Evolutionary conservation across 1,140 invertebrate genomes (phyloP), one percentile per base, ranked within the genome.

Genomic region (Sminthurinus signatus): DNA sequence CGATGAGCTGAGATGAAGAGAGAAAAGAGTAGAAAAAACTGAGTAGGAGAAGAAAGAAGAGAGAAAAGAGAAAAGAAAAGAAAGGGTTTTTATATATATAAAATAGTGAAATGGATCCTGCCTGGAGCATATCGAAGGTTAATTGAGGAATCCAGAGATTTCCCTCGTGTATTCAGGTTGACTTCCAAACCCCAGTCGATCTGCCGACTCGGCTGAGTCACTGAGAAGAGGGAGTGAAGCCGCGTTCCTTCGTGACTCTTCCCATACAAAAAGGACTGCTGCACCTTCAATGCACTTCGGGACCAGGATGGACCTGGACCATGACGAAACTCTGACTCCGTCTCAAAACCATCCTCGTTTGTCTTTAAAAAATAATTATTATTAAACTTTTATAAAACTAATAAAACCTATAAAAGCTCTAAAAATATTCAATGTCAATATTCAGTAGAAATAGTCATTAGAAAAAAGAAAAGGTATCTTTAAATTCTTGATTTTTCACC

Each of bases 101-200:
- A 23, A 25, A 61, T 55, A 36, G 36, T n/a, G 36, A 39, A 63
- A 48, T 27, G 12, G 31, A 27, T 54, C 69, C 28, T 72, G 62
- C 66, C 66, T 68, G 64, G 66, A 60, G 64, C 67, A 61, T 68
- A 68, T 43, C 62, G 64, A n/a, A 72, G 59, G 56, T 63, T 68
- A 60, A 68, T 72, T 68, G 66, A 57, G 15, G 67, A 66, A 55
- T 68, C 64, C 44, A 69, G 32, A 55, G 66, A 66, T 62, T 69
- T 72, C 56, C 70, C 70, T 19, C 48, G 61, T 46, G 58, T 32
- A 46, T 46, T 63, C 43, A 71, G 51, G 28, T 27, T 62, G 19
- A 43, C 63, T 19, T 71, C 63, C 21, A 71, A 48, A 10, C 66
- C 63, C 62, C 63, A 71, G 46, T 71, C 58, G 15, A 42, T 57